Conservation (phyloP, 2,888 invertebrate species). For the Hypolimnas misippus region DNA sequence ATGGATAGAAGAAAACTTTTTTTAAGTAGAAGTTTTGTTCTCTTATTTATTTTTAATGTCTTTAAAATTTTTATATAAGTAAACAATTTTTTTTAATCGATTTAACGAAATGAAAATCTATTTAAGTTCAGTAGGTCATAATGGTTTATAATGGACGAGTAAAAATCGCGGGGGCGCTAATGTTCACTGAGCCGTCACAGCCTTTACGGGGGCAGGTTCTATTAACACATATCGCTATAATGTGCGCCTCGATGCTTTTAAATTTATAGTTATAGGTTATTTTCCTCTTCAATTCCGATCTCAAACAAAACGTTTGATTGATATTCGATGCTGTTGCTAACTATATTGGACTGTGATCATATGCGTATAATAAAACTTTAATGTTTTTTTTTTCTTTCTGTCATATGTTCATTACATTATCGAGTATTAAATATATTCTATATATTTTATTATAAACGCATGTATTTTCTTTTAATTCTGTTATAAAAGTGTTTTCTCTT, state of each 20-base stretch:
- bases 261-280: not conserved
- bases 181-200: constrained; percentile 26
- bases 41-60: not conserved
- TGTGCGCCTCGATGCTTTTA: constrained; percentile 12
- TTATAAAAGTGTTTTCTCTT: not conserved
- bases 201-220: constrained; percentile 20
- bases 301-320: no score
- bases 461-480: not conserved
- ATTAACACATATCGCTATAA: constrained; percentile 17
- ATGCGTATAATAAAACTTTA: no score
- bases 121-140: constrained; percentile 22
- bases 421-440: no score
- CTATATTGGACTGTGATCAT: no score
- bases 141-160: constrained; percentile 9
- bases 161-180: constrained; percentile 19
- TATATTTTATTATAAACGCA: no score
- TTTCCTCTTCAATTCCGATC: not conserved
- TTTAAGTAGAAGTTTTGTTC: not conserved
- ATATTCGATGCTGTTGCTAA: no score
- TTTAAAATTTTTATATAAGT: not conserved
- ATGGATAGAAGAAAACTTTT: not conserved
- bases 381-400: no score
- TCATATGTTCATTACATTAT: no score
- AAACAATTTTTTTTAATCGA: not conserved
- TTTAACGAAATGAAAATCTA: not conserved